A percentile compares a stretch with the other conserved stretches of the same genome.
phyloP scores from a whole-genome alignment of 2,797 vertebrate genomes.

The Peromyscus aztecus region DNA sequence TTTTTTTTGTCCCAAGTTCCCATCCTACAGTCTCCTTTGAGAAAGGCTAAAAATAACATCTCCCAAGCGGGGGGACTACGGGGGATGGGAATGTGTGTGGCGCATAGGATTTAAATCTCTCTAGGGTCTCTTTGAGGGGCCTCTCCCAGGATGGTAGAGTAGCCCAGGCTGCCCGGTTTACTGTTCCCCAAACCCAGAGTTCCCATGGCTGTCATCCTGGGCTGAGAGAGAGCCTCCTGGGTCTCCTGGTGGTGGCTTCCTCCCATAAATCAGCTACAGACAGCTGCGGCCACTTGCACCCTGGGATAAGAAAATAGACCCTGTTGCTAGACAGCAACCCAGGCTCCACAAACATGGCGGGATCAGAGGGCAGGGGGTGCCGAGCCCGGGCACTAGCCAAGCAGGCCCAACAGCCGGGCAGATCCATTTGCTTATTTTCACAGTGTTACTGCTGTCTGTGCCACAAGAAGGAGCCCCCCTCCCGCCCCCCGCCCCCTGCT shows the following conservation, averaged over 20 bases:
- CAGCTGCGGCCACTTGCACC: conserved; percentile 89
- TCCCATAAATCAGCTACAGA: conserved; percentile 87
- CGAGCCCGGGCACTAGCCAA: conserved; percentile 88
- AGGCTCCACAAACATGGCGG: conserved; percentile 89
- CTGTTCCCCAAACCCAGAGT: conserved; percentile 65
- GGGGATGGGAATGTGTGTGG: conserved; percentile 20
- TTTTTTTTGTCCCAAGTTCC: not conserved
- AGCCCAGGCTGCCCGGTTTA: conserved; percentile 15
- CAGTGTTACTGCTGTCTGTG: conserved; percentile 85
- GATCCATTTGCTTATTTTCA: conserved; percentile 89
- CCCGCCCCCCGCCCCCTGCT: conserved; percentile 66
- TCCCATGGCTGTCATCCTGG: conserved; percentile 76
- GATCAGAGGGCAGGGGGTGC: conserved; percentile 88
- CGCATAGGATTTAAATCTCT: not conserved
- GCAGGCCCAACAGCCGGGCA: conserved; percentile 83
- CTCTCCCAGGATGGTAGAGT: not conserved
- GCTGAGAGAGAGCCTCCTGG: conserved; percentile 73
- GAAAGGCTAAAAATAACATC: not conserved
- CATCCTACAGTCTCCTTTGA: not conserved
- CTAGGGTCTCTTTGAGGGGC: conserved; percentile 51
- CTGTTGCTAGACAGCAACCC: conserved; percentile 86
- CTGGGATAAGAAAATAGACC: conserved; percentile 87
- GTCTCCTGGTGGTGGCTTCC: conserved; percentile 87
- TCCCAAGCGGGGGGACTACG: conserved; percentile 14
- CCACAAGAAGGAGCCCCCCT: conserved; percentile 69